A percentile compares a stretch with the other conserved stretches of the same genome.
These are phyloP conservation scores for Sarcophaga variegata DNA, from an alignment of 2,888 invertebrate genomes.

Conservation along the genomic window DNA sequence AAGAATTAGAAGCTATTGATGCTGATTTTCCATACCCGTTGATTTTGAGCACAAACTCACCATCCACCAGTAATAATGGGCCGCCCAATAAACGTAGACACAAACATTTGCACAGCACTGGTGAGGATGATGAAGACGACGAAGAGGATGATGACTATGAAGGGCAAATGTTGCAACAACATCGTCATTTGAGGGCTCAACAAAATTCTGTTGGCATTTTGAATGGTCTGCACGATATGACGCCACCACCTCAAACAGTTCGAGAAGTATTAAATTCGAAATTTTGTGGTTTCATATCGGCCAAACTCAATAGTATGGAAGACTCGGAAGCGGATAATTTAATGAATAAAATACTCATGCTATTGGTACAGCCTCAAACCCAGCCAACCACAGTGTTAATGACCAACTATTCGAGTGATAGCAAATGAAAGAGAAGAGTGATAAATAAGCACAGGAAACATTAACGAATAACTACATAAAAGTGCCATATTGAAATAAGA, in stretches of 20 bases:
- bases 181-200: slow-evolving; percentile 77
- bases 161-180: slow-evolving; percentile 79
- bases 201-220: slow-evolving; percentile 74
- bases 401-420: neutral
- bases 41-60: slow-evolving; percentile 78
- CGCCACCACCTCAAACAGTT: slow-evolving; percentile 79
- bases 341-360: slow-evolving; percentile 79
- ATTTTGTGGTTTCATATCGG: slow-evolving; percentile 80
- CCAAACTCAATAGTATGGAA: slow-evolving; percentile 80
- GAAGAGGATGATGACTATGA: slow-evolving; percentile 76
- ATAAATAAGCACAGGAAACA: slow-evolving; percentile 13
- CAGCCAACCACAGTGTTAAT: neutral
- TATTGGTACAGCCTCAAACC: slow-evolving; percentile 78
- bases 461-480: neutral
- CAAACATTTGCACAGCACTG: slow-evolving; percentile 65
- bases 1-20: slow-evolving; percentile 80
- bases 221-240: slow-evolving; percentile 56
- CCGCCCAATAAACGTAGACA: slow-evolving; percentile 73
- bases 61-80: slow-evolving; percentile 70
- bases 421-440: slow-evolving; percentile 4
- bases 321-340: slow-evolving; percentile 80
- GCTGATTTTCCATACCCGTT: slow-evolving; percentile 80
- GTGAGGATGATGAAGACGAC: slow-evolving; percentile 67
- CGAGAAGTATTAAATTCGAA: slow-evolving; percentile 80
- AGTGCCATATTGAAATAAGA: slow-evolving; percentile 57